Percentiles rank a stretch among this genome's conserved stretches.
phyloP scores from a whole-genome alignment of 2,797 vertebrate genomes.

The Tapirus indicus region DNA sequence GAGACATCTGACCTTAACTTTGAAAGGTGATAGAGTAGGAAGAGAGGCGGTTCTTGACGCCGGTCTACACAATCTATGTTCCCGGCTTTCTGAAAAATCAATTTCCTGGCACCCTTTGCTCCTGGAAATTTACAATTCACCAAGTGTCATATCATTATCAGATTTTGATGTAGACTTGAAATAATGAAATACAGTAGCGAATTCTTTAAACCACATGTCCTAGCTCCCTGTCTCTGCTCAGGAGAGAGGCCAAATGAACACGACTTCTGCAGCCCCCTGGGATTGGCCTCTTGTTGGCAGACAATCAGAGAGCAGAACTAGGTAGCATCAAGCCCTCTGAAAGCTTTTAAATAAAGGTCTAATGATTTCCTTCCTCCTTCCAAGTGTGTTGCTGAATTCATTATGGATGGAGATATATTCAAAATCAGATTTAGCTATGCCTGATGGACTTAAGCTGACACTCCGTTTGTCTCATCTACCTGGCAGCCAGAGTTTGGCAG shows the following conservation, averaged over 20 bases:
- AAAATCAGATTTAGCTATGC: conserved; percentile 74
- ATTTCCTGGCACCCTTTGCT: neutral
- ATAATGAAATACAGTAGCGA: conserved; percentile 56
- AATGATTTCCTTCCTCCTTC: conserved; percentile 45
- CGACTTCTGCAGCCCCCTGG: neutral
- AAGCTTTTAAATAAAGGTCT: conserved; percentile 70
- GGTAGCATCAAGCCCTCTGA: conserved; percentile 46
- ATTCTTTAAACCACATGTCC: neutral
- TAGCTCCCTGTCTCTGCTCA: neutral
- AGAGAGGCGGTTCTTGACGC: neutral
- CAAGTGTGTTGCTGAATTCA: conserved; percentile 3
- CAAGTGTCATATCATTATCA: neutral
- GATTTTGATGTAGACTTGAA: conserved; percentile 52
- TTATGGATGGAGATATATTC: conserved; percentile 78
- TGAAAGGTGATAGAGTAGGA: neutral
- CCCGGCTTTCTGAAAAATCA: neutral
- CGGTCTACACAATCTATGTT: neutral
- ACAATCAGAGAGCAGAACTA: conserved; percentile 63
- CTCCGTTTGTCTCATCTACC: conserved; percentile 55
- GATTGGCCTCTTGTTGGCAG: conserved; percentile 45
- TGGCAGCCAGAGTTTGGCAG: conserved; percentile 70
- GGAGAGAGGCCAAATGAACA: neutral
- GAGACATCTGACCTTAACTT: neutral
- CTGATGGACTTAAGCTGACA: conserved; percentile 16
- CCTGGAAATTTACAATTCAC: conserved; percentile 44